Percentiles rank a stretch among this genome's conserved stretches.
phyloP scores from a whole-genome alignment of 2,888 invertebrate genomes.

The Octonoba sinensis region DNA sequence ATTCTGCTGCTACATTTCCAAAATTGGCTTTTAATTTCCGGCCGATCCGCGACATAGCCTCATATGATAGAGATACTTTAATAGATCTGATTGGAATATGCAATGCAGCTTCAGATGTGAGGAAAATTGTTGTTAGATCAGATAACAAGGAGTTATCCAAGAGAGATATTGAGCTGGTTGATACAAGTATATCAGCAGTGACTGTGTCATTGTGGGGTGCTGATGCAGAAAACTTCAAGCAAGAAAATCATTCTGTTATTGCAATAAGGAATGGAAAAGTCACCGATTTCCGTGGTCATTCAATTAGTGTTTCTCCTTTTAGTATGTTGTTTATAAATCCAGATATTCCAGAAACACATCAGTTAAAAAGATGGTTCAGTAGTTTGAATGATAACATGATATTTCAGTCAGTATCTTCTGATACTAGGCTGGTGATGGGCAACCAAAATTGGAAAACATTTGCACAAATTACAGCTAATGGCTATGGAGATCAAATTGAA shows the following conservation, averaged over 20 bases:
- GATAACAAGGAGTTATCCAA: conserved; percentile 89
- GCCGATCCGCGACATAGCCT: conserved; percentile 80
- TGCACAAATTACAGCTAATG: conserved; percentile 79
- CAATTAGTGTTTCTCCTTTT: conserved; percentile 69
- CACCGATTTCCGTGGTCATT: conserved; percentile 82
- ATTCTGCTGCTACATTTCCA: conserved; percentile 76
- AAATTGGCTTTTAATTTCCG: conserved; percentile 82
- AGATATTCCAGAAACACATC: conserved; percentile 87
- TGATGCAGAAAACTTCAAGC: conserved; percentile 86
- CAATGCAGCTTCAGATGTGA: conserved; percentile 80
- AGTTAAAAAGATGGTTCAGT: conserved; percentile 91
- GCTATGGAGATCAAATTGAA: conserved; percentile 80
- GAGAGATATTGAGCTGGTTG: conserved; percentile 87
- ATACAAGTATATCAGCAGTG: conserved; percentile 83
- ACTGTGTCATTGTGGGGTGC: conserved; percentile 90
- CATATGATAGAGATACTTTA: conserved; percentile 77
- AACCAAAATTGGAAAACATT: conserved; percentile 79
- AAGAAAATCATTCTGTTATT: conserved; percentile 82
- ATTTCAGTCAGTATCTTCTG: conserved; percentile 67
- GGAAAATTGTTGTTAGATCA: conserved; percentile 79
- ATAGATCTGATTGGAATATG: conserved; percentile 92
- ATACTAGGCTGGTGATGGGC: conserved; percentile 7
- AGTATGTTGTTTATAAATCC: conserved; percentile 83
- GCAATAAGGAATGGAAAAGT: conserved; percentile 87
- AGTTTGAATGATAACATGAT: conserved; percentile 73